Base-by-base conservation (phyloP, 2,113 vertebrate species). In the Plotosus lineatus region DNA sequence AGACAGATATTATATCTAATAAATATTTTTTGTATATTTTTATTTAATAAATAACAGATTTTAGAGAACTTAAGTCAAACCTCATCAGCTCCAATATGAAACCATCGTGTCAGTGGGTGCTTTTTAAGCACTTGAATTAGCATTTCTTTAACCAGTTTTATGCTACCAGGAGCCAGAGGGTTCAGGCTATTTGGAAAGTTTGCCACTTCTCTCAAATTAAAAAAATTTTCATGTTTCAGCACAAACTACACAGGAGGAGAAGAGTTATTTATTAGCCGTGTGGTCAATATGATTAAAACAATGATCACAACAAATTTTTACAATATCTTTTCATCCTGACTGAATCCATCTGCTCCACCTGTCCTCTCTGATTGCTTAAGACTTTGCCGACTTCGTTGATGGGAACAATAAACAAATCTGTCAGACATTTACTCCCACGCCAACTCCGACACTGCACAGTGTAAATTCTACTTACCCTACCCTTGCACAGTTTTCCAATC, bases 171-270 rank as follows among this genome's bases (percentile, higher is more conserved):
- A 2, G 60, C 0, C 0, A 92, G 92, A 8, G 94, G 92, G 85
- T 94, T 95, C 87, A 95, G 88, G 89, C 93, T 94, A 88, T 94
- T 94, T 86, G 94, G 94, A 87, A 90, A 93, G 6, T 85, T 87
- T 31, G 86, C 86, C 1, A 93, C 90, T 86, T 95, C 94, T 68
- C 94, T 88, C 83, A 95, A 81, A 56, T 77, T 50, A 53, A 83
- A 86, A 85, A 86, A 94, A 81, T 92, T 89, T 78, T 92, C 82
- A 0, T 95, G 94, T 84, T 95, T 95, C 82, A 95, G 88, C 77
- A 94, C 91, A 88, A 94, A 95, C 94, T 95, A 86, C 0, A 0
- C 0, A 55, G 23, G 61, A 84, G 44, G 9, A 75, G 65, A 81
- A 51, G 68, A 71, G 26, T 44, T 68, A 0, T 26, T 68, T 68